Evolutionary conservation across 2,888 invertebrate genomes (phyloP).

Genomic region (Eristalis arbustorum): DNA sequence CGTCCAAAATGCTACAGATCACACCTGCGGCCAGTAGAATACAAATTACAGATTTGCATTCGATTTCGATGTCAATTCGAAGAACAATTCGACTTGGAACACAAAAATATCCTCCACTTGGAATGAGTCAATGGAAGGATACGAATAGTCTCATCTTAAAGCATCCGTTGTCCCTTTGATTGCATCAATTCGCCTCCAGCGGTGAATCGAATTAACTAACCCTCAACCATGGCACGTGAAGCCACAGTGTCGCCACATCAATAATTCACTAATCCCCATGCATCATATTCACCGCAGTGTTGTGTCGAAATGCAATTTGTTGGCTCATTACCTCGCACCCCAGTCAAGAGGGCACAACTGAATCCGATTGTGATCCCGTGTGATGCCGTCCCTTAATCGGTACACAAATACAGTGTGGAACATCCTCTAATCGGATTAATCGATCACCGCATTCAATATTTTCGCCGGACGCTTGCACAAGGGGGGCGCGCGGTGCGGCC

Average conservation of each 20-base stretch:
- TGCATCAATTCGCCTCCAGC: too few relatives aligned
- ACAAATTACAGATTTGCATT: too few relatives aligned
- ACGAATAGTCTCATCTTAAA: too few relatives aligned
- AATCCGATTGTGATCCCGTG: conserved; percentile 39
- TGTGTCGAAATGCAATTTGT: conserved; percentile 43
- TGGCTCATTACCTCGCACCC: conserved; percentile 42
- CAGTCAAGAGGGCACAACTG: not conserved
- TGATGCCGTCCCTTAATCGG: conserved; percentile 51
- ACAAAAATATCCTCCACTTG: too few relatives aligned
- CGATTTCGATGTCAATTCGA: too few relatives aligned
- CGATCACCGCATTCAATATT: conserved; percentile 66
- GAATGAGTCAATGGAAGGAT: too few relatives aligned
- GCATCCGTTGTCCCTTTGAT: too few relatives aligned
- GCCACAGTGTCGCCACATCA: conserved; percentile 26
- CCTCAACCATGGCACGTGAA: not conserved
- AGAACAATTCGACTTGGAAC: too few relatives aligned
- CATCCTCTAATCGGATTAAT: conserved; percentile 69
- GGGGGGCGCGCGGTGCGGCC: not conserved
- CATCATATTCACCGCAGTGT: conserved; percentile 18
- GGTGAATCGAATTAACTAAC: conserved; percentile 28
- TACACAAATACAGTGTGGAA: conserved; percentile 60
- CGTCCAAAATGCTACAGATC: too few relatives aligned
- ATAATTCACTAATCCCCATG: conserved; percentile 44
- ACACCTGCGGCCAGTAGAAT: too few relatives aligned
- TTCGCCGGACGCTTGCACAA: not conserved